Evolutionary conservation across 2,888 invertebrate genomes (phyloP).

Genomic region (Drosophila eohydei): DNA sequence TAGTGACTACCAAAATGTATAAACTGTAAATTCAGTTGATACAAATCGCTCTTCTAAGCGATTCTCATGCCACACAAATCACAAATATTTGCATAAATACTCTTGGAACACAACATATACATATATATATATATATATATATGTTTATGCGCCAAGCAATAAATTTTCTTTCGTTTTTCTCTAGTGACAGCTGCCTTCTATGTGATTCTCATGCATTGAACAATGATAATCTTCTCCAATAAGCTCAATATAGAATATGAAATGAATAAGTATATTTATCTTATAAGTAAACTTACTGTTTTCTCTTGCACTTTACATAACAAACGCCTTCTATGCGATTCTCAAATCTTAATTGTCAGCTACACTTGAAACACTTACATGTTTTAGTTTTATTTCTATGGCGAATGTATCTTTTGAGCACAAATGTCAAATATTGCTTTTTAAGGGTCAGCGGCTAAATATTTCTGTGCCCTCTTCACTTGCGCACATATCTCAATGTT

Average conservation of each 20-base stretch:
- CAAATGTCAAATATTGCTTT: conserved; percentile 81
- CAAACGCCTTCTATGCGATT: neutral
- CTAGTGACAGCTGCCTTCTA: neutral
- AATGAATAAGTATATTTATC: neutral
- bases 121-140: too few species aligned
- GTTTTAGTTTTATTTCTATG: conserved; percentile 22
- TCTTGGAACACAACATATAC: too few species aligned
- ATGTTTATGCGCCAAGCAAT: neutral
- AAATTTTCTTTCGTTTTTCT: neutral
- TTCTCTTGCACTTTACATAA: neutral
- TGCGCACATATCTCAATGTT: conserved; percentile 1
- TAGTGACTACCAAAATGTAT: too few species aligned
- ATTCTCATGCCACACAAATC: too few species aligned
- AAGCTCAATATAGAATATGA: too few species aligned
- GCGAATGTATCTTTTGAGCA: conserved; percentile 74
- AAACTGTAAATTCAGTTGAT: too few species aligned
- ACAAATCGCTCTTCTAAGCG: too few species aligned
- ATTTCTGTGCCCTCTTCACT: conserved; percentile 35
- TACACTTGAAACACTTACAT: conserved; percentile 10
- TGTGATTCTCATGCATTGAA: conserved; percentile 1
- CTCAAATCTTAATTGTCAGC: neutral
- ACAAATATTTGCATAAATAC: neutral
- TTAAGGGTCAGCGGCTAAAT: conserved; percentile 75
- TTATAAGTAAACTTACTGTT: neutral
- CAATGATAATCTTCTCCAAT: neutral